A percentile compares a stretch with the other conserved stretches of the same genome.
phyloP scores from a whole-genome alignment of 2,797 vertebrate genomes.

The Pangasius krempfi region DNA sequence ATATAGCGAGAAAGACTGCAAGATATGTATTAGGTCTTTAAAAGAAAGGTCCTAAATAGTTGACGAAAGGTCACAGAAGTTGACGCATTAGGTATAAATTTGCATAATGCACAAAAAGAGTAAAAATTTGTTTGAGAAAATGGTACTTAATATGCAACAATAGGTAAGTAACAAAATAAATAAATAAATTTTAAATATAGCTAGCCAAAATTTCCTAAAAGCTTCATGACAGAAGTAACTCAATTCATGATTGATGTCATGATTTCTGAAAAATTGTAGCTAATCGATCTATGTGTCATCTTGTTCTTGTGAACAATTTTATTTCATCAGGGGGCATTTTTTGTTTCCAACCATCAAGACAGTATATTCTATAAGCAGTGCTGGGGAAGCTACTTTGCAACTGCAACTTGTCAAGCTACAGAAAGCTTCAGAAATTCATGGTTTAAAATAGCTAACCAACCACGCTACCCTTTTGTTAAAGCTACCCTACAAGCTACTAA shows the following conservation, averaged over 20 bases:
- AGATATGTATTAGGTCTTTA: neutral
- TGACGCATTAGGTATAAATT: neutral
- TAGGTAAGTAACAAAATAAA: neutral
- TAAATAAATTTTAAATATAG: neutral
- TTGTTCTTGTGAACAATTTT: neutral
- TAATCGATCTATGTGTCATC: neutral
- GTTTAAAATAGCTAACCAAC: neutral
- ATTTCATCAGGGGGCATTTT: neutral
- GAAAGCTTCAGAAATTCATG: neutral
- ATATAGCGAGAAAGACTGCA: neutral
- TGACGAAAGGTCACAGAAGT: too few species aligned
- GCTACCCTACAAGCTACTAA: neutral
- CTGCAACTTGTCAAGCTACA: neutral
- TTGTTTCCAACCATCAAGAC: neutral
- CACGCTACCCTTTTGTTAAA: too few species aligned
- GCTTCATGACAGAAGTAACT: neutral
- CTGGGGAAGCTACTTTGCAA: neutral
- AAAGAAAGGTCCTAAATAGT: neutral
- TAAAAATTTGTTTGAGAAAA: neutral
- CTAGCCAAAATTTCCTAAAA: neutral
- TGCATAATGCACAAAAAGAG: neutral
- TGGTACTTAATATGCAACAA: neutral
- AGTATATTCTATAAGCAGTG: neutral
- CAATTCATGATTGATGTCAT: neutral
- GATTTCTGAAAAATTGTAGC: neutral